Percentiles rank a stretch among this genome's conserved stretches.
phyloP scores from a whole-genome alignment of 2,888 invertebrate species.

The Dorcus parallelipipedus region DNA sequence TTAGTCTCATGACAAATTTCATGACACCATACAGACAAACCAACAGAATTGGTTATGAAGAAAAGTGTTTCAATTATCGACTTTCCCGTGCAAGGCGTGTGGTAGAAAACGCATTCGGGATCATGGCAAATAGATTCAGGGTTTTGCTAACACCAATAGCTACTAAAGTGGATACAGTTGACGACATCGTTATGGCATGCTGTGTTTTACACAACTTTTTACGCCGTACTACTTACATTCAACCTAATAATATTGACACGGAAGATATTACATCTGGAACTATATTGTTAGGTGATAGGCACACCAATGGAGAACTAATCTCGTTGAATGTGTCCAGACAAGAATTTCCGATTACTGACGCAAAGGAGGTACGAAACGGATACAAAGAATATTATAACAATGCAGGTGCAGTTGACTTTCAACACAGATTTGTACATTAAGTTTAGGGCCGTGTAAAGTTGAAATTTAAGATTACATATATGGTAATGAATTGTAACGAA shows the following conservation, averaged over 20 bases:
- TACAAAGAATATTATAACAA: background rate
- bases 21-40: slow-evolving; percentile 4
- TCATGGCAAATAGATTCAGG: slow-evolving; percentile 23
- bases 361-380: background rate
- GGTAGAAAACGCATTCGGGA: slow-evolving; percentile 28
- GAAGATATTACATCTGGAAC: background rate
- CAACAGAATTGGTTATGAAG: slow-evolving; percentile 1
- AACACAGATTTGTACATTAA: background rate
- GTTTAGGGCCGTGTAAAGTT: background rate
- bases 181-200: slow-evolving; percentile 23
- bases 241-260: background rate
- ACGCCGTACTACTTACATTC: background rate
- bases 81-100: slow-evolving; percentile 25
- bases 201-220: slow-evolving; percentile 29
- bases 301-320: background rate
- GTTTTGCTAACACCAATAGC: slow-evolving; percentile 15
- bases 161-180: slow-evolving; percentile 13
- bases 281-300: background rate
- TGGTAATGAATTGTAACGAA: too few relatives aligned
- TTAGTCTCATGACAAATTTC: slow-evolving; percentile 9
- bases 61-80: slow-evolving; percentile 23
- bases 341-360: background rate
- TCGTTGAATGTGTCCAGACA: background rate
- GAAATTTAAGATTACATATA: background rate
- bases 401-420: background rate